Conservation (phyloP, 2,113 vertebrate species). For the Galemys pyrenaicus region DNA sequence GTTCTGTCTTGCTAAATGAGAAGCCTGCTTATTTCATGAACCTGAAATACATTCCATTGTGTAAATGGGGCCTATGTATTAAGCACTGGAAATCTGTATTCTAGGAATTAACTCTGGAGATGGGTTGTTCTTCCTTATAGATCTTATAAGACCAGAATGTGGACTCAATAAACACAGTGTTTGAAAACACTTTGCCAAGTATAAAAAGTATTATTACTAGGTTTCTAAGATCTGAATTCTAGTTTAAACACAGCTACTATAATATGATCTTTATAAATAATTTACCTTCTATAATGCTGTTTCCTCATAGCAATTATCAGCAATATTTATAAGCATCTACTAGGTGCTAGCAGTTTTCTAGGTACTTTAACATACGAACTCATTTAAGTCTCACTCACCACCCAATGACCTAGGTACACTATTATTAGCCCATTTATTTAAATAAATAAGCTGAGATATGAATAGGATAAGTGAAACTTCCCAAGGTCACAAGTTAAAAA, state of each 20-base stretch:
- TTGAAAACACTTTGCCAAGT: conserved; percentile 6
- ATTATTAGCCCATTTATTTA: neutral
- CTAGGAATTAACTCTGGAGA: neutral
- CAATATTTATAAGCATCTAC: neutral
- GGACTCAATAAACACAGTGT: neutral
- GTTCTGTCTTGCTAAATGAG: neutral
- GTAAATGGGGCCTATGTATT: neutral
- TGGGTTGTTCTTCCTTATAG: neutral
- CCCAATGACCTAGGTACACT: neutral
- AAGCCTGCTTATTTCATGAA: conserved; percentile 5
- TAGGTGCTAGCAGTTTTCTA: neutral
- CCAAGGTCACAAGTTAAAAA: conserved; percentile 24
- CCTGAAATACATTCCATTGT: neutral
- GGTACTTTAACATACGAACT: neutral
- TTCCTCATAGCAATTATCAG: conserved; percentile 28
- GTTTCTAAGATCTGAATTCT: neutral
- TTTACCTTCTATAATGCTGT: neutral
- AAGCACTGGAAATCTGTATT: neutral
- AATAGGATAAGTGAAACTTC: neutral
- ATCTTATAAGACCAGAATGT: neutral
- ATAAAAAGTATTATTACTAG: neutral
- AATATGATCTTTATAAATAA: neutral
- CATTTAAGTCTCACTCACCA: conserved; percentile 30
- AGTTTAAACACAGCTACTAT: conserved; percentile 10
- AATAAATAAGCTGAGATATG: neutral